phyloP scores from a whole-genome alignment of 92 coral and sea anemone genomes.

The Epizoanthus fatuus region DNA sequence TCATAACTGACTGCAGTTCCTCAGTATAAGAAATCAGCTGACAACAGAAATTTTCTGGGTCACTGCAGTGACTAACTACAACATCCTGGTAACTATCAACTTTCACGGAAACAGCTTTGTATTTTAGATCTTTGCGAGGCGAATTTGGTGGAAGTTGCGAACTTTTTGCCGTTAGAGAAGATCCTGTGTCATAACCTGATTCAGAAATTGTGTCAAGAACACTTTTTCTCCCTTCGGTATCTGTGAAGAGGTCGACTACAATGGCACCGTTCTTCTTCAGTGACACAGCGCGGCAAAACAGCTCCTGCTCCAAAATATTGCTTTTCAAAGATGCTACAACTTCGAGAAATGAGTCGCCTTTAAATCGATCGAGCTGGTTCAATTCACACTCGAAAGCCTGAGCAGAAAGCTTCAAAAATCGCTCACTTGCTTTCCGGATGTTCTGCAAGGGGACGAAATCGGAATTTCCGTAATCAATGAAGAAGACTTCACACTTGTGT shows the following conservation, averaged over 20 bases:
- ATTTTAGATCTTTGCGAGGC: slow-evolving; percentile 47
- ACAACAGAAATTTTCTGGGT: slow-evolving; percentile 88
- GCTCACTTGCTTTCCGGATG: slow-evolving; percentile 70
- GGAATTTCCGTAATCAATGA: slow-evolving; percentile 95
- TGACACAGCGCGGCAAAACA: slow-evolving; percentile 80
- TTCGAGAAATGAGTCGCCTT: slow-evolving; percentile 57
- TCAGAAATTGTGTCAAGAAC: slow-evolving; percentile 64
- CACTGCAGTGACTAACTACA: slow-evolving; percentile 74
- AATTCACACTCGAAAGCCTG: slow-evolving; percentile 94
- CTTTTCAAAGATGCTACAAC: slow-evolving; percentile 66
- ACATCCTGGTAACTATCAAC: slow-evolving; percentile 77
- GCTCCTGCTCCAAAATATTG: slow-evolving; percentile 84
- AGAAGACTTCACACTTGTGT: slow-evolving; percentile 80
- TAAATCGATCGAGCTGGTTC: slow-evolving; percentile 68
- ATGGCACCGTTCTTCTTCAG: slow-evolving; percentile 76
- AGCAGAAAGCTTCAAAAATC: slow-evolving; percentile 78
- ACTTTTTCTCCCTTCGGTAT: slow-evolving; percentile 66
- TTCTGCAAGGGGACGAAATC: slow-evolving; percentile 75
- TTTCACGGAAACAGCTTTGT: slow-evolving; percentile 53
- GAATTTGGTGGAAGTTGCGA: not conserved
- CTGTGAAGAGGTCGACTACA: slow-evolving; percentile 77
- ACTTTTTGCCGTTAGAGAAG: slow-evolving; percentile 13
- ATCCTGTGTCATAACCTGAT: slow-evolving; percentile 53
- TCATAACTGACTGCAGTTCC: slow-evolving; percentile 73
- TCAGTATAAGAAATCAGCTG: slow-evolving; percentile 76